phyloP scores from a whole-genome alignment of 2,888 invertebrate species.

The Leptopilina syphax region DNA sequence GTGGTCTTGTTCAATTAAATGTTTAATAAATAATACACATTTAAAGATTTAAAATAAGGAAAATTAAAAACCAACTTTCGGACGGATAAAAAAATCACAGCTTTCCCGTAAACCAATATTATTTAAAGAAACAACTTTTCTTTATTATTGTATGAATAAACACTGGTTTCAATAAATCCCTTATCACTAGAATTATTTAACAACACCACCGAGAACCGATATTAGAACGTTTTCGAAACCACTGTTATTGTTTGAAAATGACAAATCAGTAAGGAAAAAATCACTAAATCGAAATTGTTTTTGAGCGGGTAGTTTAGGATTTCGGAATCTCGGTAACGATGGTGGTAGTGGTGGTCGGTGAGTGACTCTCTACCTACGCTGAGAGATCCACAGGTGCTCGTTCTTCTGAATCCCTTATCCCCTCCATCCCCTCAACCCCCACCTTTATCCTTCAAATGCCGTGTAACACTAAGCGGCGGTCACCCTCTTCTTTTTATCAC shows the following conservation, averaged over 20 bases:
- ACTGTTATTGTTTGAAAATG: slow-evolving; percentile 18
- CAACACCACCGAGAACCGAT: background rate
- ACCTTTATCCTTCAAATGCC: slow-evolving; percentile 54
- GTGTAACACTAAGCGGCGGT: slow-evolving; percentile 53
- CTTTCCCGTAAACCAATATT: background rate
- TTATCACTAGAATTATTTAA: background rate
- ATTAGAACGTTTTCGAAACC: background rate
- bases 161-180: background rate
- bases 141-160: background rate
- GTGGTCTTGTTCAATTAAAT: background rate
- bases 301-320: slow-evolving; percentile 46
- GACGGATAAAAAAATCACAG: slow-evolving; percentile 33
- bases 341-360: slow-evolving; percentile 73
- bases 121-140: background rate
- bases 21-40: background rate
- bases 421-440: slow-evolving; percentile 59
- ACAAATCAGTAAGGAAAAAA: slow-evolving; percentile 2
- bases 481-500: slow-evolving; percentile 52
- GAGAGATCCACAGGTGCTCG: slow-evolving; percentile 76
- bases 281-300: slow-evolving; percentile 11
- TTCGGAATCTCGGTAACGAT: slow-evolving; percentile 65
- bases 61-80: background rate
- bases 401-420: slow-evolving; percentile 66
- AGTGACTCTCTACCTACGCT: slow-evolving; percentile 74
- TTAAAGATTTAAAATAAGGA: background rate